Evolutionary conservation across 1,140 invertebrate species (phyloP).

Genomic region (Cotesia glomerata): DNA sequence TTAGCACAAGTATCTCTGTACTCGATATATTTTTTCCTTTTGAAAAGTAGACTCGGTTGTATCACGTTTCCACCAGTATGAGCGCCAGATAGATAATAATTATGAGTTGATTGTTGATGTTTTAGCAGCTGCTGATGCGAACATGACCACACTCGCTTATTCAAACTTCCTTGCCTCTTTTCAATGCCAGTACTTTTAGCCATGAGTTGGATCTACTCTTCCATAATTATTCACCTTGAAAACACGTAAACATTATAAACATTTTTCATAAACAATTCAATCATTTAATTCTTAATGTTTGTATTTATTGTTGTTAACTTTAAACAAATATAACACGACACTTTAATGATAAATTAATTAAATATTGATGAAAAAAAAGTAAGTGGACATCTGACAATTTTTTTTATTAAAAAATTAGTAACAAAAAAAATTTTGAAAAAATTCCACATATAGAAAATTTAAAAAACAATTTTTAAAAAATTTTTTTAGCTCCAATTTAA

Average conservation of each 20-base stretch:
- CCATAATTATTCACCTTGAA: conserved; percentile 53
- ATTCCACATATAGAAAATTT: no score
- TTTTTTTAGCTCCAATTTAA: no score
- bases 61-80: conserved; percentile 14
- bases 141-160: conserved; percentile 36
- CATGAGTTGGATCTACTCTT: conserved; percentile 59
- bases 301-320: not conserved
- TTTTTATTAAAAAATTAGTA: no score
- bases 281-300: not conserved
- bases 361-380: no score
- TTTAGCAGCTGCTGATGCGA: not conserved
- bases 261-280: conserved; percentile 12
- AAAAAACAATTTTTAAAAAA: no score
- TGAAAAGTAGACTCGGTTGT: conserved; percentile 43
- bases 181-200: conserved; percentile 54
- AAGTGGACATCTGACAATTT: no score
- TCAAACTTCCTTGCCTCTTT: conserved; percentile 52
- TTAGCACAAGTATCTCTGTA: conserved; percentile 40
- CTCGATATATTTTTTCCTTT: conserved; percentile 42
- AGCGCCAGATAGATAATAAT: conserved; percentile 34
- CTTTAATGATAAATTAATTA: no score
- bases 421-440: no score
- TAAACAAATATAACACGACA: not conserved
- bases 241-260: conserved; percentile 26
- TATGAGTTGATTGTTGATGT: conserved; percentile 41